Conservation (phyloP, 2,888 invertebrate species). For the Amphipyra tragopoginis region DNA sequence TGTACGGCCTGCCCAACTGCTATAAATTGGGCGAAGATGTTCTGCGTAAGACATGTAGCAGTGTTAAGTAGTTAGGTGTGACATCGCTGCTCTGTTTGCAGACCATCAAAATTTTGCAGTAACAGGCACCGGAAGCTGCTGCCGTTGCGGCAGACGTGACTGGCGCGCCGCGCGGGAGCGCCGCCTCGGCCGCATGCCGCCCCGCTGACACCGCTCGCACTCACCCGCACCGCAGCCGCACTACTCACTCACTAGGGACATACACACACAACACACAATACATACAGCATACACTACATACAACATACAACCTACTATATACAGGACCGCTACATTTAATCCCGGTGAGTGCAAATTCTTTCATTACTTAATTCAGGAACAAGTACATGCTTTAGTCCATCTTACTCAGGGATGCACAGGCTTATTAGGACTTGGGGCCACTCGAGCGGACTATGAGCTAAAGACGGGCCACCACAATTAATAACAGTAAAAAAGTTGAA, state of each 20-base stretch:
- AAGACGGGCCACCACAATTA: too few species aligned
- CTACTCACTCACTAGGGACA: background rate
- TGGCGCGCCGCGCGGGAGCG: slow-evolving; percentile 88
- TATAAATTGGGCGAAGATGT: too few species aligned
- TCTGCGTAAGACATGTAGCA: background rate
- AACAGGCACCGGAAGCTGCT: slow-evolving; percentile 99
- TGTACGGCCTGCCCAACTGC: too few species aligned
- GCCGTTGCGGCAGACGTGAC: slow-evolving; percentile 99
- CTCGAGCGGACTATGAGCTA: too few species aligned
- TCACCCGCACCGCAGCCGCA: slow-evolving; percentile 38
- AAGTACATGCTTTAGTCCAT: too few species aligned
- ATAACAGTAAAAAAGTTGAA: too few species aligned
- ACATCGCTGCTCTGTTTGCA: slow-evolving; percentile 62
- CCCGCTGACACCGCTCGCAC: slow-evolving; percentile 63
- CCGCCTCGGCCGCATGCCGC: slow-evolving; percentile 69
- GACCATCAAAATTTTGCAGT: slow-evolving; percentile 95
- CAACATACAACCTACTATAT: slow-evolving; percentile 24
- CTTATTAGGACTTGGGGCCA: too few species aligned
- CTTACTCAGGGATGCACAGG: too few species aligned
- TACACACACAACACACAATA: slow-evolving; percentile 20
- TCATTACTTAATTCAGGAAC: background rate
- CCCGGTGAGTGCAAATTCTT: slow-evolving; percentile 35
- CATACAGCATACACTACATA: slow-evolving; percentile 8
- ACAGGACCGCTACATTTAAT: slow-evolving; percentile 42
- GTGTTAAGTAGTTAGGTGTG: slow-evolving; percentile 22